Conservation (phyloP, 2,113 vertebrate species). For the Diphyllodes magnificus region DNA sequence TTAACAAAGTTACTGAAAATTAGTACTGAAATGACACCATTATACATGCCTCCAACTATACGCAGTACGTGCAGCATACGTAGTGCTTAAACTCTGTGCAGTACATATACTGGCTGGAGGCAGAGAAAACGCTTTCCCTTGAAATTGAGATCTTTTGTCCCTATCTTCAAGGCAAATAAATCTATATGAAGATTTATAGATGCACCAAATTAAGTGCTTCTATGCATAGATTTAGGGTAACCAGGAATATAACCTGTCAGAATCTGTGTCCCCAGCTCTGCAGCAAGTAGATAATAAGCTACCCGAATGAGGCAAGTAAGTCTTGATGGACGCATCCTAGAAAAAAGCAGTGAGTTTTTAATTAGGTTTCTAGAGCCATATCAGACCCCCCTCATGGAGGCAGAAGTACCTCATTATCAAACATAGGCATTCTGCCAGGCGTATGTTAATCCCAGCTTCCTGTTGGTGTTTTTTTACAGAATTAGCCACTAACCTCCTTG, state of each 20-base stretch:
- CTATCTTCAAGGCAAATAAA: not conserved
- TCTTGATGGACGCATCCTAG: not conserved
- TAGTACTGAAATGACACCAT: not conserved
- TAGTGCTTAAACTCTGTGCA: not conserved
- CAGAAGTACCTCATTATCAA: not conserved
- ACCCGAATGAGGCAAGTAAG: not conserved
- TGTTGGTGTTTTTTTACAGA: not conserved
- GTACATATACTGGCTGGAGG: not conserved
- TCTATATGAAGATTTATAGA: not conserved
- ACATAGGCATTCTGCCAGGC: not conserved
- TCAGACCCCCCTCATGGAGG: not conserved
- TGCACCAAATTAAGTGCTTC: not conserved
- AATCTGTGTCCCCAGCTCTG: not conserved
- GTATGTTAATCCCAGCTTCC: not conserved
- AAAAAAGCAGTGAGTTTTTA: not conserved
- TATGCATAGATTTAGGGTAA: not conserved
- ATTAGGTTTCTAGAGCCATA: not conserved
- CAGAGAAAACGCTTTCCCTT: not conserved
- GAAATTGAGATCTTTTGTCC: not conserved
- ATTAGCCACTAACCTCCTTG: not conserved
- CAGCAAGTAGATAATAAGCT: not conserved
- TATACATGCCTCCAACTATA: not conserved
- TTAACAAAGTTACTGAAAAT: not conserved
- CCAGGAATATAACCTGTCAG: not conserved
- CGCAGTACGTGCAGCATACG: not conserved